Conservation (phyloP, 2,113 vertebrate genomes). For the Arothron firmamentum region DNA sequence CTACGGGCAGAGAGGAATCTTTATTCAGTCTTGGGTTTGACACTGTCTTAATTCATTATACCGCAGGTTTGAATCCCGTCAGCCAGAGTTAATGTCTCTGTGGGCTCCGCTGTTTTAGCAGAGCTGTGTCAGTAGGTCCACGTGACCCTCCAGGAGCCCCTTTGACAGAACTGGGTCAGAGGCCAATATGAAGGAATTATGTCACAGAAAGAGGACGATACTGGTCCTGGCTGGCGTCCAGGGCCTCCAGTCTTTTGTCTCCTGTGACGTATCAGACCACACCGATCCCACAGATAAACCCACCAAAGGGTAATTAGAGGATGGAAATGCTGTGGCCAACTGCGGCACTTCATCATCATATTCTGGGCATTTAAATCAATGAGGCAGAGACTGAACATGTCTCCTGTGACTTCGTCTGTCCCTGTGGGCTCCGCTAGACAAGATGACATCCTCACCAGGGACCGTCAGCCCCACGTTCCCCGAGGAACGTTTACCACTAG, state of each 20-base stretch:
- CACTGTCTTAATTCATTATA: constrained; percentile 18
- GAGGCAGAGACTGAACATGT: constrained; percentile 43
- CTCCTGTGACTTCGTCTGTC: constrained; percentile 52
- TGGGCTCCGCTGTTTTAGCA: constrained; percentile 33
- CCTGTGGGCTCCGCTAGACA: constrained; percentile 56
- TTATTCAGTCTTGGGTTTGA: constrained; percentile 10
- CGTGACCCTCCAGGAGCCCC: constrained; percentile 30
- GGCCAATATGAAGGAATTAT: constrained; percentile 59
- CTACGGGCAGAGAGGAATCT: background rate
- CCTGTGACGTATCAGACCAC: constrained; percentile 13
- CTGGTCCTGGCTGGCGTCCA: constrained; percentile 19
- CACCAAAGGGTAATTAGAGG: constrained; percentile 19
- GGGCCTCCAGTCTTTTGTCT: constrained; percentile 26
- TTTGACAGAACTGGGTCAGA: constrained; percentile 65
- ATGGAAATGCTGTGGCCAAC: constrained; percentile 20
- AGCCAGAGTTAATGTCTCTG: constrained; percentile 25
- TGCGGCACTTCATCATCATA: constrained; percentile 39
- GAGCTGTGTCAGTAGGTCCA: constrained; percentile 49
- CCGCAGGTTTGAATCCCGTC: constrained; percentile 24
- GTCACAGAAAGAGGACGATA: constrained; percentile 37
- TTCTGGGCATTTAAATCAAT: constrained; percentile 59
- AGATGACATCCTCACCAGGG: constrained; percentile 68
- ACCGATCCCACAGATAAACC: constrained; percentile 17
- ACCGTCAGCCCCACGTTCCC: constrained; percentile 57
- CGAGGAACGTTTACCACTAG: constrained; percentile 59